Evolutionary conservation across 2,797 vertebrate genomes (phyloP), one percentile per base, ranked within the genome.

Genomic region (Danio albolineatus): DNA sequence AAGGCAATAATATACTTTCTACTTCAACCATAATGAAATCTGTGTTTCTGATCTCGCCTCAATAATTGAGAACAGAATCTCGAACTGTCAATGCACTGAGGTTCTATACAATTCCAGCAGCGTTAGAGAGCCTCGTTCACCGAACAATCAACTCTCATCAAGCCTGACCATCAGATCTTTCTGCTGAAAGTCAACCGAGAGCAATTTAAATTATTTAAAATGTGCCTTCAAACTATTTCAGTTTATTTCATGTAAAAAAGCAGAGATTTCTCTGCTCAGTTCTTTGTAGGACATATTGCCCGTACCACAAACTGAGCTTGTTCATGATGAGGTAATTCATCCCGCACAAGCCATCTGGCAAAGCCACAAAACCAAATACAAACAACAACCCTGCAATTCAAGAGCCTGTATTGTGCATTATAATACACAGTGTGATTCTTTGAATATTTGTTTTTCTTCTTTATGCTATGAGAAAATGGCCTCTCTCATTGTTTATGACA

Each of bases 291-390:
- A 44, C 51, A 54, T 56, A 7, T 16, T 48, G 69, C 13, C 46
- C 38, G 17, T 56, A 21, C 69, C 21, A 56, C 59, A 57, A 71
- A 65, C 69, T 54, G 64, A 72, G 44, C 66, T 60, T 5, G 12
- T 66, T 79, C 75, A 73, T 73, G 48, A 41, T 84, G 76, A 88
- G 86, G 83, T 85, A 85, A 84, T 86, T 88, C 81, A 84, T 62
- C 82, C 69, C 59, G 79, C 39, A 76, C 71, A 49, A 74, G 53
- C 85, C 82, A 85, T 84, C 85, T 86, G 78, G 74, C 80, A 86
- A 79, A 85, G 85, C 82, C 73, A 76, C 82, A 79, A 78, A 85
- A 87, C 83, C 78, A 80, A 69, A 73, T 66, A 66, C 54, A 69
- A 75, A 80, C 53, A 76, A 64, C 70, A 62, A 76, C 60, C 16